Conservation (phyloP, 2,113 vertebrate genomes). For the Motacilla alba region DNA sequence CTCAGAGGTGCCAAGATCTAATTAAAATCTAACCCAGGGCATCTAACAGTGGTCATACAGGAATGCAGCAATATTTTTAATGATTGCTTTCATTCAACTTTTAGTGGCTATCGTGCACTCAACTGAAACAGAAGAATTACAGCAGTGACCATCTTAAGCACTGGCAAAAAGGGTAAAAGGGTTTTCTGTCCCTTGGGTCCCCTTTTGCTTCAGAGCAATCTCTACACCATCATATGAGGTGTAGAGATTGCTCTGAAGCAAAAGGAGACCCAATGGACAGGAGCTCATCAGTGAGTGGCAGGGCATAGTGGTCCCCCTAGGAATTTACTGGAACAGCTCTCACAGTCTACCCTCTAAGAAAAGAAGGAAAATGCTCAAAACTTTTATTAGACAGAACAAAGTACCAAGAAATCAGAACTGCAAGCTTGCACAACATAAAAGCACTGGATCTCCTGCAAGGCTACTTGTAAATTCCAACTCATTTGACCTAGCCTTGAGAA, state of each 20-base stretch:
- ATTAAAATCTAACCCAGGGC: background rate
- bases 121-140: background rate
- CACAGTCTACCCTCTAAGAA: background rate
- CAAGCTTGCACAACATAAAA: background rate
- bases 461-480: background rate
- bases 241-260: background rate
- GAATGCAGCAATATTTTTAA: background rate
- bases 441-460: background rate
- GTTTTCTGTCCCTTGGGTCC: background rate
- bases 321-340: background rate
- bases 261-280: background rate
- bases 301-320: background rate
- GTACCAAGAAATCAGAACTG: background rate
- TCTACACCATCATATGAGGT: background rate
- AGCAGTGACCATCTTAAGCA: background rate
- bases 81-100: background rate
- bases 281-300: background rate
- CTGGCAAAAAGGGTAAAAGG: background rate
- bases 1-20: background rate
- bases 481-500: background rate
- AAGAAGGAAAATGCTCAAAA: background rate
- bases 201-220: background rate
- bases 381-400: background rate
- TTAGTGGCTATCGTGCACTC: background rate
- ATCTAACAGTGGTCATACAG: background rate